phyloP scores from a whole-genome alignment of 2,888 invertebrate species.

The Volucella bombylans region DNA sequence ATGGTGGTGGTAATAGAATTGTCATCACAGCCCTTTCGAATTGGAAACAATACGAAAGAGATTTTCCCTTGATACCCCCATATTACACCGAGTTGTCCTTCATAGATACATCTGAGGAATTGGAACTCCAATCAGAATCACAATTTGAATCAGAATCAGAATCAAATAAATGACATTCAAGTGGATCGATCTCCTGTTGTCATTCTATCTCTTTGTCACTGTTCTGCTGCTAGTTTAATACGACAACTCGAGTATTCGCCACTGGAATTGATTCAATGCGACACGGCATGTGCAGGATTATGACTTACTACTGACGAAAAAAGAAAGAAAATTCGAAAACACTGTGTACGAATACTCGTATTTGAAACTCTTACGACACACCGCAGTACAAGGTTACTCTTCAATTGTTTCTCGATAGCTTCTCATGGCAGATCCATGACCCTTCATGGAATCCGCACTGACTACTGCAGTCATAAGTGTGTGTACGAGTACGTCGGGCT shows the following conservation, averaged over 20 bases:
- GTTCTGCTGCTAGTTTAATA: conserved; percentile 54
- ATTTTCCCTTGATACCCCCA: conserved; percentile 43
- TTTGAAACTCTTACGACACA: conserved; percentile 11
- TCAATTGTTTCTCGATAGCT: conserved; percentile 50
- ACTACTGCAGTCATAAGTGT: conserved; percentile 5
- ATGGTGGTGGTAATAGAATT: conserved; percentile 51
- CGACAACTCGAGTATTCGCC: conserved; percentile 56
- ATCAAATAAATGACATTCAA: conserved; percentile 65
- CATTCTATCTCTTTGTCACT: conserved; percentile 27
- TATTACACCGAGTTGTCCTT: conserved; percentile 60
- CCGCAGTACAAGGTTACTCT: conserved; percentile 43
- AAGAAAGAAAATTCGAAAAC: background rate
- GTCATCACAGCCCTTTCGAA: conserved; percentile 58
- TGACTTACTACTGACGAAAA: conserved; percentile 35
- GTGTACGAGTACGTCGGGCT: conserved; percentile 16
- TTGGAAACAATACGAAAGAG: conserved; percentile 36
- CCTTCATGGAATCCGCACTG: conserved; percentile 9
- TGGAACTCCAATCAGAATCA: background rate
- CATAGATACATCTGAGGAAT: conserved; percentile 21
- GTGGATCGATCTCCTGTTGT: conserved; percentile 61
- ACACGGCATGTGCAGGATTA: conserved; percentile 49
- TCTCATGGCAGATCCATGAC: conserved; percentile 25
- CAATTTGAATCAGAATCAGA: conserved; percentile 28
- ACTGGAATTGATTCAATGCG: conserved; percentile 57
- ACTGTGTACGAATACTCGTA: background rate